Evolutionary conservation across 2,113 vertebrate species (phyloP), one percentile per base, ranked within the genome.

Genomic region (Gila orcuttii): DNA sequence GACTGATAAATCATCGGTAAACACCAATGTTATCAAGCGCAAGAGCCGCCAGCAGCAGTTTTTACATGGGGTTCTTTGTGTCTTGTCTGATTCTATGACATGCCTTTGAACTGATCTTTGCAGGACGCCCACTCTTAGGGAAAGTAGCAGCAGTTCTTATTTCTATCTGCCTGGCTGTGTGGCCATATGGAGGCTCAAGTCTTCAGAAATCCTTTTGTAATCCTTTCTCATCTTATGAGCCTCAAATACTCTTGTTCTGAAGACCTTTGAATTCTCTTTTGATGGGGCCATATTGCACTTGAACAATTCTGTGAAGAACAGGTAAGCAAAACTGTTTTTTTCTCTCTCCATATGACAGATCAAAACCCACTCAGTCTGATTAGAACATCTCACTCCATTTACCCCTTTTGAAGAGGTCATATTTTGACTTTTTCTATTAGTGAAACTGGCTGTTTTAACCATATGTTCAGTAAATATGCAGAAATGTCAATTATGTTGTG

Each of bases 121-220:
- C 6, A n/a, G 31, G 10, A 39, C 31, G 36, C 33, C 77, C 57
- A 62, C 77, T 62, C 33, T 39, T 42, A 79, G 36, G 31, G 33
- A 62, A 50, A 50, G 62, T 50, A 81, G 79, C 15, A 23, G 47
- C 17, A 25, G 23, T 66, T 66, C 8, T 33, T 45, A 68, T 81
- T 75, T 75, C 42, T 28, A 28, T 62, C 33, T 60, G 23, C 55
- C 21, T 17, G 55, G 25, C 55, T 31, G 15, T 45, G 9, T 64
- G 21, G 57, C 60, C 79, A 82, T 62, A 82, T 68, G 42, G 42
- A 82, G 59, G n/a, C 33, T 36, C 39, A 45, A 28, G 79, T 13
- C 10, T 68, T 82, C 12, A 81, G 60, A 66, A 45, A 81, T 47
- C 15, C n/a, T 66, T 82, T 82, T 50, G 15, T 79, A 79, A 79